These are phyloP conservation scores for Darevskia mixta DNA, from an alignment of 2,797 vertebrate genomes.

Conservation along the genomic window DNA sequence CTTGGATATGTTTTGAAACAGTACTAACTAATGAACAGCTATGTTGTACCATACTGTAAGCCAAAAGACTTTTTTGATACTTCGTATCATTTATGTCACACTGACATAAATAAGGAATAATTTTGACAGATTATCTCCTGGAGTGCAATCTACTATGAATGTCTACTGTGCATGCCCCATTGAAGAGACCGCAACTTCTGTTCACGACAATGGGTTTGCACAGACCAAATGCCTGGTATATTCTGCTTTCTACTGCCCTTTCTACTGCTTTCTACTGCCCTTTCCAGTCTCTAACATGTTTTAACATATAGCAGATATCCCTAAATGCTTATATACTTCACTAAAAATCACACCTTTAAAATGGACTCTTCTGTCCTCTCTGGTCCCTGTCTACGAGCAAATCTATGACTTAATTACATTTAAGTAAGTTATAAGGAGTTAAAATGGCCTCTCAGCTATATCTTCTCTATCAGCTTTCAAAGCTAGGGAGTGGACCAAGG, in stretches of 20 bases:
- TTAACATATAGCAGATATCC: slow-evolving; percentile 60
- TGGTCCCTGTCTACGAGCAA: slow-evolving; percentile 60
- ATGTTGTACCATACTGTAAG: slow-evolving; percentile 74
- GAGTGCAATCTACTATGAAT: neutral
- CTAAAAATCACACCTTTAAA: slow-evolving; percentile 50
- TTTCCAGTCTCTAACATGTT: slow-evolving; percentile 71
- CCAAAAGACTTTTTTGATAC: slow-evolving; percentile 70
- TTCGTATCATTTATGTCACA: slow-evolving; percentile 74
- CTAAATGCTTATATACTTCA: slow-evolving; percentile 60
- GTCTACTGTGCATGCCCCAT: neutral
- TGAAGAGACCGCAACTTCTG: neutral
- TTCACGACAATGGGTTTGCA: neutral
- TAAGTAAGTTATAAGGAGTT: slow-evolving; percentile 72
- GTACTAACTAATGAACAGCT: slow-evolving; percentile 81
- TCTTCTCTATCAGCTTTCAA: slow-evolving; percentile 24
- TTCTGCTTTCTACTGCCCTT: slow-evolving; percentile 71
- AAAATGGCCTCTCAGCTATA: slow-evolving; percentile 69
- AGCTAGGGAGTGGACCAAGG: too few relatives aligned
- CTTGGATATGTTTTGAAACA: slow-evolving; percentile 75
- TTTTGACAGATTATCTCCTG: slow-evolving; percentile 71
- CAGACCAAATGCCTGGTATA: neutral
- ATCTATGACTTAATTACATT: slow-evolving; percentile 63
- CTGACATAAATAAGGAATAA: slow-evolving; percentile 78
- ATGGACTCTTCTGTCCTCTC: slow-evolving; percentile 61
- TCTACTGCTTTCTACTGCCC: too few relatives aligned